Conservation (phyloP, 2,113 vertebrate genomes). For the Monarcha castaneiventris region DNA sequence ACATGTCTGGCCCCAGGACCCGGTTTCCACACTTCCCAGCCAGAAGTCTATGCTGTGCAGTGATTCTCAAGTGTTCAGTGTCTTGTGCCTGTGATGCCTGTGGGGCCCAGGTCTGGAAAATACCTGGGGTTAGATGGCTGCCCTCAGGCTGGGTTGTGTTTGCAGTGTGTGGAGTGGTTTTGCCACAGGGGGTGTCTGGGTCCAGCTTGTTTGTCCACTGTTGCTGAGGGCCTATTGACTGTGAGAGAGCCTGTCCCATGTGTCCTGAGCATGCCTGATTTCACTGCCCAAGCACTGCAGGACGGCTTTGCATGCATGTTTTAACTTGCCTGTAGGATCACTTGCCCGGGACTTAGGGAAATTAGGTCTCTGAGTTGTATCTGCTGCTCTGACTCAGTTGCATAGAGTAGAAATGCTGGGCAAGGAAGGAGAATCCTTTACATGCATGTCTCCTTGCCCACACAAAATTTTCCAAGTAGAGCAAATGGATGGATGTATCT, state of each 20-base stretch:
- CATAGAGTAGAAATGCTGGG: not conserved
- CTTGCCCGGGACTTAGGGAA: not conserved
- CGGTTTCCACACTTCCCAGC: not conserved
- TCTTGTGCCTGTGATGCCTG: not conserved
- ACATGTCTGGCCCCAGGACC: not conserved
- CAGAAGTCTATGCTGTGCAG: not conserved
- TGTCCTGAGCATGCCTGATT: not conserved
- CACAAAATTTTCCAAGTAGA: not conserved
- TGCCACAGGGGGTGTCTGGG: not conserved
- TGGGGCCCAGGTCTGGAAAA: not conserved
- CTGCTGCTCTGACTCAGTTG: not conserved
- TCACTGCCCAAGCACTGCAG: not conserved
- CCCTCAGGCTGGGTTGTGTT: not conserved
- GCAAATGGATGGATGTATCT: not conserved
- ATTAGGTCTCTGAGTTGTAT: not conserved
- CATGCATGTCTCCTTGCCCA: not conserved
- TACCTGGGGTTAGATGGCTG: rapidly evolving
- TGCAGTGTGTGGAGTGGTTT: rapidly evolving
- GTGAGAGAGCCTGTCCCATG: not conserved
- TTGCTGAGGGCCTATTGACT: rapidly evolving
- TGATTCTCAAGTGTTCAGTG: rapidly evolving
- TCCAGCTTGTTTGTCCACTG: not conserved
- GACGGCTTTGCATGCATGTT: not conserved
- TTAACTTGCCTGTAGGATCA: rapidly evolving
- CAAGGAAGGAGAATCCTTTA: not conserved